These are phyloP conservation scores for Macrostomum lignano DNA, from an alignment of 1,140 invertebrate species.

Conservation along the genomic window DNA sequence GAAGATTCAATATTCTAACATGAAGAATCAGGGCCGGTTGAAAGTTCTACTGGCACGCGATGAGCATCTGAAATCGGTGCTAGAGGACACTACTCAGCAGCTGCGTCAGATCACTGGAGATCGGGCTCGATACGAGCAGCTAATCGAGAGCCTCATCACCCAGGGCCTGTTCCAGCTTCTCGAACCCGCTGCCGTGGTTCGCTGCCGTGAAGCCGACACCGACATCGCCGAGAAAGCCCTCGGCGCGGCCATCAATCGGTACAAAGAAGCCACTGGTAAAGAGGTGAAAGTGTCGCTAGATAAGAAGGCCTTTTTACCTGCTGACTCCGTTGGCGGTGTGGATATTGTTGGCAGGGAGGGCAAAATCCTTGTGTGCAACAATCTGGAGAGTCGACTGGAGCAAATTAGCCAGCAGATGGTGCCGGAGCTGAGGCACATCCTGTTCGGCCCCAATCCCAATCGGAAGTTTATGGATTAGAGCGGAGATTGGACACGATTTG, in stretches of 20 bases:
- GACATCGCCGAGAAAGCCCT: slow-evolving; percentile 23
- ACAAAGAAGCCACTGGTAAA: slow-evolving; percentile 5
- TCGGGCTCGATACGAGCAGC: slow-evolving; percentile 40
- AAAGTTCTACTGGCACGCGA: slow-evolving; percentile 76
- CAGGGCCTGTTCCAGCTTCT: slow-evolving; percentile 44
- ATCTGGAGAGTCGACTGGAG: slow-evolving; percentile 67
- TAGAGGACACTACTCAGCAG: slow-evolving; percentile 61
- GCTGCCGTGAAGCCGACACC: slow-evolving; percentile 49
- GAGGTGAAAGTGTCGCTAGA: not conserved
- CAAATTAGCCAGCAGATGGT: slow-evolving; percentile 69
- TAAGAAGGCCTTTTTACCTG: slow-evolving; percentile 2
- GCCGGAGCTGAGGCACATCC: slow-evolving; percentile 61
- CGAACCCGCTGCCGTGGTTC: slow-evolving; percentile 47
- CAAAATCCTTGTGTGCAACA: slow-evolving; percentile 66
- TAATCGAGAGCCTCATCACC: slow-evolving; percentile 54
- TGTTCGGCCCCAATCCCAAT: slow-evolving; percentile 78
- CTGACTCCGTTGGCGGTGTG: slow-evolving; percentile 49
- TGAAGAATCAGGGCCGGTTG: slow-evolving; percentile 83
- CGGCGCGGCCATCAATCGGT: not conserved
- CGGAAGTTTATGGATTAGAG: slow-evolving; percentile 79
- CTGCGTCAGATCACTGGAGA: slow-evolving; percentile 47
- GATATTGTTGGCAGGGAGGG: slow-evolving; percentile 51
- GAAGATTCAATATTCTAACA: slow-evolving; percentile 96
- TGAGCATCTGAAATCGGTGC: slow-evolving; percentile 60
- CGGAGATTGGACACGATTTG: too few species aligned